phyloP scores from a whole-genome alignment of 2,888 invertebrate species.

The Scaptomyza tumidula region DNA sequence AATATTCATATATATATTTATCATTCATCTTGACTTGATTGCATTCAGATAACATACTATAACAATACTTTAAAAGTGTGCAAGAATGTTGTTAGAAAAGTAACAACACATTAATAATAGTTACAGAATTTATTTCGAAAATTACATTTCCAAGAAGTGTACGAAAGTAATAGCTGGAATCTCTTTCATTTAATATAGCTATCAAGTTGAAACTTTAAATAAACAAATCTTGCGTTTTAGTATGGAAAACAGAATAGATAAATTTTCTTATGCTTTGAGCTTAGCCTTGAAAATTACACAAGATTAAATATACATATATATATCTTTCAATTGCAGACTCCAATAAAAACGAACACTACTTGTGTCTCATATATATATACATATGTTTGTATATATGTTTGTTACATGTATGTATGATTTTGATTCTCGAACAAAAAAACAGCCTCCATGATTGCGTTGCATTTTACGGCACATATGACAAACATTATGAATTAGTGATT shows the following conservation, averaged over 20 bases:
- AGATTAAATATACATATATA: neutral
- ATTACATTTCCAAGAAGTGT: neutral
- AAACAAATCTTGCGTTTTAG: conserved; percentile 10
- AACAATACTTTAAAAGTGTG: no score
- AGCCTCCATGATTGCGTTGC: conserved; percentile 52
- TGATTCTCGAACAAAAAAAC: conserved; percentile 51
- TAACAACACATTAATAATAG: no score
- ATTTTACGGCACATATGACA: conserved; percentile 37
- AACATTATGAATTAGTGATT: conserved; percentile 5
- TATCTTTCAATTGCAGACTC: conserved; percentile 24
- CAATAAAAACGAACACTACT: conserved; percentile 26
- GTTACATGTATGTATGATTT: conserved; percentile 8
- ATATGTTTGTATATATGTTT: neutral
- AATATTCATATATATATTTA: conserved; percentile 1
- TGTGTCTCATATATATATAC: no score
- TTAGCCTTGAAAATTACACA: conserved; percentile 24
- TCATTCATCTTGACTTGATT: neutral
- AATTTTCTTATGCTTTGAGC: conserved; percentile 37
- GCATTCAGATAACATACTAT: no score
- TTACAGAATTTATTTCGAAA: neutral
- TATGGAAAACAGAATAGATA: conserved; percentile 16
- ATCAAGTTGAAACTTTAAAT: conserved; percentile 13
- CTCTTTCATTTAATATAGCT: neutral
- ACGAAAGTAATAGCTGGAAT: no score
- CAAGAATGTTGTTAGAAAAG: no score